Conservation (phyloP, 2,888 invertebrate species). For the Argynnis bischoffii region DNA sequence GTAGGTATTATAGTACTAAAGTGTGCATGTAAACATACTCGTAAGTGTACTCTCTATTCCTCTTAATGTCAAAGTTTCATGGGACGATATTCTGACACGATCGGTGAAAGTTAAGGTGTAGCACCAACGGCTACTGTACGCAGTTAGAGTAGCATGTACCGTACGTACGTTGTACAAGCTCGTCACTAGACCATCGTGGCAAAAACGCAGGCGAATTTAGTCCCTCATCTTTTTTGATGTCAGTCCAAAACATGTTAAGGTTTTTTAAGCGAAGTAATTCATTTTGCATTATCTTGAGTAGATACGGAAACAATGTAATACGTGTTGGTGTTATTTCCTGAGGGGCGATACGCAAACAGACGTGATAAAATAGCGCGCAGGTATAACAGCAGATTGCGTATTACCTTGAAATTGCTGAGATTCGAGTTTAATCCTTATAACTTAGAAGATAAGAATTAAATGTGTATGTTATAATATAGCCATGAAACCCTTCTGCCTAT, state of each 20-base stretch:
- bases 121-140: too few species aligned
- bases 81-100: too few species aligned
- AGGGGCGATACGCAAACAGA: conserved; percentile 36
- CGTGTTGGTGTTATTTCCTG: conserved; percentile 36
- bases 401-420: conserved; percentile 2
- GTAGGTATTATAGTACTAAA: too few species aligned
- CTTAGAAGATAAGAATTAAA: conserved; percentile 20
- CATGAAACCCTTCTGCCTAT: conserved; percentile 22
- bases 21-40: too few species aligned
- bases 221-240: too few species aligned
- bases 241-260: neutral
- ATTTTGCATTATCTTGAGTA: conserved; percentile 28
- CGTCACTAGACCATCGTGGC: too few species aligned
- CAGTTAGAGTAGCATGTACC: too few species aligned
- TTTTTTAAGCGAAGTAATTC: conserved; percentile 16
- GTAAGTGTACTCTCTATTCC: too few species aligned
- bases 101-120: too few species aligned
- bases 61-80: too few species aligned
- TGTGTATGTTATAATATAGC: conserved; percentile 8
- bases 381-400: conserved; percentile 25
- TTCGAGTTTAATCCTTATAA: conserved; percentile 24
- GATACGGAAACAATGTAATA: conserved; percentile 36
- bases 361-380: conserved; percentile 35
- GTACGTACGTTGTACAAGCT: too few species aligned
- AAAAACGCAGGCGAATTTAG: too few species aligned